Evolutionary conservation across 1,140 invertebrate genomes (phyloP), one percentile per base, ranked within the genome.

Genomic region (Pteromalus puparum): DNA sequence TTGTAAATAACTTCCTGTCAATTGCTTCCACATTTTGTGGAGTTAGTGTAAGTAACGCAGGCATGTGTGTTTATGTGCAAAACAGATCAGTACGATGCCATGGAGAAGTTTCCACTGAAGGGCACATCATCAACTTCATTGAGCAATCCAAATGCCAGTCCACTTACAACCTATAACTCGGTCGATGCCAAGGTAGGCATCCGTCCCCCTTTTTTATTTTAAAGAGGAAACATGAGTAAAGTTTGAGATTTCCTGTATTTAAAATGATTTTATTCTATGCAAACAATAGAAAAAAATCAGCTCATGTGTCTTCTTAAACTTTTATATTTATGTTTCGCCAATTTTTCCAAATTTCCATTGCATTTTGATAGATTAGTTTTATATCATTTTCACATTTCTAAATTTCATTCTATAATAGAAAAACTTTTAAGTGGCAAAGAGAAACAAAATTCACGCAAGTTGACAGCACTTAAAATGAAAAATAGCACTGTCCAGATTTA

Each of bases 91-190:
- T 75, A 88, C 86, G 84, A 91, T 92, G 89, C 89, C 86, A 93
- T 93, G 92, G 92, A 93, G 91, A 93, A 92, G 86, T 93, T 93
- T 90, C 92, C 92, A 89, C 87, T 93, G 88, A 93, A 93, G 88
- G 92, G 92, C 87, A 92, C 91, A 81, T 90, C 90, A 82, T 88
- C 89, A 76, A 88, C 89, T 85, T 90, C 90, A 87, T 87, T 91
- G 85, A 90, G 88, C 78, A 88, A 89, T 87, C 86, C 89, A 89
- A 90, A 91, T 89, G 85, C 90, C 82, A 90, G 89, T 87, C 87
- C 90, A 65, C 89, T 90, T 84, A 92, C 91, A 77, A 92, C 89
- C 85, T 93, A 93, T 90, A 90, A 90, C 83, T 91, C 92, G 38
- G 90, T 93, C 86, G 91, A 92, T 90, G 90, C 91, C 85, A 91